A percentile compares a stretch with the other conserved stretches of the same genome.
These are phyloP conservation scores for Periophthalmus modestus DNA, from an alignment of 2,113 vertebrate genomes.

Conservation along the genomic window DNA sequence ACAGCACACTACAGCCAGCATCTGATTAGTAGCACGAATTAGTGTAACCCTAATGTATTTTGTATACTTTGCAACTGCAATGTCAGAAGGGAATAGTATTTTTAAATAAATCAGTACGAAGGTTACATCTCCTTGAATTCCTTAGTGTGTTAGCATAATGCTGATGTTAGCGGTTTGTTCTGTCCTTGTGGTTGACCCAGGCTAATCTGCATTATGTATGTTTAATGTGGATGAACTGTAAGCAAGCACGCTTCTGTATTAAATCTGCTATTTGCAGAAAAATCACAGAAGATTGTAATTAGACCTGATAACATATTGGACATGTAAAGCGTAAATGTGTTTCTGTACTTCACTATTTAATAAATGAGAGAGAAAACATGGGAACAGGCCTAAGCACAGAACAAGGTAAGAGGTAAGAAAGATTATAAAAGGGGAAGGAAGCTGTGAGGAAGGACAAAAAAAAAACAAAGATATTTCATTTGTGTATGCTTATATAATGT, in stretches of 20 bases:
- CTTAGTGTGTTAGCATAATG: not conserved
- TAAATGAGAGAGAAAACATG: no score
- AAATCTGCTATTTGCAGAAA: not conserved
- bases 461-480: no score
- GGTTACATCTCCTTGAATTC: conserved; percentile 1
- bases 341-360: no score
- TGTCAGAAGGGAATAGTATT: not conserved
- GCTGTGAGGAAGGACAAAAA: no score
- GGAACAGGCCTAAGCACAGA: no score
- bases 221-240: not conserved
- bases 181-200: not conserved
- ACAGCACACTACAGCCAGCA: no score
- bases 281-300: no score
- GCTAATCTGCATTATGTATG: conserved; percentile 5
- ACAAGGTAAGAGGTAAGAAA: no score
- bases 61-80: not conserved
- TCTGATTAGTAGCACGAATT: not conserved
- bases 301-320: no score
- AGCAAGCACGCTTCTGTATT: not conserved
- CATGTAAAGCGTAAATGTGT: not conserved
- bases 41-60: not conserved
- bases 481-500: no score
- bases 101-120: not conserved
- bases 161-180: not conserved
- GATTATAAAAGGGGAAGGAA: no score